Evolutionary conservation across 2,888 invertebrate genomes (phyloP).

Genomic region (Xestia c-nigrum): DNA sequence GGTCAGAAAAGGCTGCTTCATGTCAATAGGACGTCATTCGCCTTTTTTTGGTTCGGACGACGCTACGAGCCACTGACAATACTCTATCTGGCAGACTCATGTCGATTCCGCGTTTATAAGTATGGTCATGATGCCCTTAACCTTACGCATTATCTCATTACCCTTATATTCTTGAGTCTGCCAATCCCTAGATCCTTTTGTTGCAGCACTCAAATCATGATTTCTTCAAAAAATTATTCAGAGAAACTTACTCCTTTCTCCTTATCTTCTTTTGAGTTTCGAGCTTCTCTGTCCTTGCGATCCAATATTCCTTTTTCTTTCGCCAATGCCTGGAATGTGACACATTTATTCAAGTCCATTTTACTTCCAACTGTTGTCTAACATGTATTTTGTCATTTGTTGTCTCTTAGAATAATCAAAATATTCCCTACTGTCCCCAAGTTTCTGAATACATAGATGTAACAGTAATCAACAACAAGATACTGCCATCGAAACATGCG

Average conservation of each 20-base stretch:
- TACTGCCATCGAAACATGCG: too few relatives aligned
- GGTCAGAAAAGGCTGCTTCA: neutral
- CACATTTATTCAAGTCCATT: neutral
- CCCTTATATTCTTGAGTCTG: neutral
- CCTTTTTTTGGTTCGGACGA: neutral
- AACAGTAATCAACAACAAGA: neutral
- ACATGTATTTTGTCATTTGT: neutral
- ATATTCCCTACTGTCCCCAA: neutral
- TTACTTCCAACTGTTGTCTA: neutral
- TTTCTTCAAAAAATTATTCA: neutral
- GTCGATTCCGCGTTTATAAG: neutral
- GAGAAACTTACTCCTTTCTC: conserved; percentile 69
- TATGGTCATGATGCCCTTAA: neutral
- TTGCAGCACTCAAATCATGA: neutral
- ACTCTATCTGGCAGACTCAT: neutral
- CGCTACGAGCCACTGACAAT: neutral
- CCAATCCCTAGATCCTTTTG: neutral
- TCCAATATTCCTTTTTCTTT: conserved; percentile 90
- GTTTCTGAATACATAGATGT: neutral
- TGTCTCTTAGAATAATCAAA: neutral
- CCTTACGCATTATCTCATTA: neutral
- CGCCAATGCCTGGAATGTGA: conserved; percentile 67
- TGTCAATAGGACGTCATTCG: neutral
- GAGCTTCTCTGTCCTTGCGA: conserved; percentile 81
- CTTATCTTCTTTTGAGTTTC: conserved; percentile 82